phyloP scores from a whole-genome alignment of 2,888 invertebrate species.

The Epinotia ramella region DNA sequence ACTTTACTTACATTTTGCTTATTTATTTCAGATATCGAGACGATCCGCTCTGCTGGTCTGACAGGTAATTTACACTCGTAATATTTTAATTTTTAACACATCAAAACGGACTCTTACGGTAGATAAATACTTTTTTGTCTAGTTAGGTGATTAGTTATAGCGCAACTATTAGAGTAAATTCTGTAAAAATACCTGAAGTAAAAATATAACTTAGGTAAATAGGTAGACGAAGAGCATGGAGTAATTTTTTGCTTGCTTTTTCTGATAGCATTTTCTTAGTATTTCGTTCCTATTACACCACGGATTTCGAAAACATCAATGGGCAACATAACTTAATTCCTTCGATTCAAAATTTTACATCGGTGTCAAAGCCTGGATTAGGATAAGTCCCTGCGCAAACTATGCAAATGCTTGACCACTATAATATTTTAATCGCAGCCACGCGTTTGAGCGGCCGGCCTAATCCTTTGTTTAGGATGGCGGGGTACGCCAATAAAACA shows the following conservation, averaged over 20 bases:
- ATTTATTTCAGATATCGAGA: slow-evolving; percentile 92
- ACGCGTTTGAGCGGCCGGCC: slow-evolving; percentile 45
- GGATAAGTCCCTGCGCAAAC: slow-evolving; percentile 51
- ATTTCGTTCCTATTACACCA: too few species aligned
- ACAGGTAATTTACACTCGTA: slow-evolving; percentile 86
- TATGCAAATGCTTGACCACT: slow-evolving; percentile 62
- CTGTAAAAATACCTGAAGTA: too few species aligned
- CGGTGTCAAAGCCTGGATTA: slow-evolving; percentile 32
- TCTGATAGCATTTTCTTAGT: too few species aligned
- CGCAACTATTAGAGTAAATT: too few species aligned
- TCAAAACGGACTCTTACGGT: too few species aligned
- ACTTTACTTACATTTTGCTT: slow-evolving; percentile 48
- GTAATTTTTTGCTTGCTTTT: too few species aligned
- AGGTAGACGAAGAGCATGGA: too few species aligned
- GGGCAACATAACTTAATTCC: slow-evolving; percentile 2
- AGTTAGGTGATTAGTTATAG: too few species aligned
- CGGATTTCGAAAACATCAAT: slow-evolving; percentile 1
- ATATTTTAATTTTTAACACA: too few species aligned
- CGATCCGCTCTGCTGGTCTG: slow-evolving; percentile 95
- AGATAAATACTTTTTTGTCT: too few species aligned
- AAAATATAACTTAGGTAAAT: too few species aligned
- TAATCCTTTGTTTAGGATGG: slow-evolving; percentile 44
- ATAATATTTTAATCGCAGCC: slow-evolving; percentile 70
- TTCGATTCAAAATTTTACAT: slow-evolving; percentile 18
- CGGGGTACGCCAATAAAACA: slow-evolving; percentile 21